phyloP scores from a whole-genome alignment of 2,113 vertebrate species.

The Hippocampus abdominalis region DNA sequence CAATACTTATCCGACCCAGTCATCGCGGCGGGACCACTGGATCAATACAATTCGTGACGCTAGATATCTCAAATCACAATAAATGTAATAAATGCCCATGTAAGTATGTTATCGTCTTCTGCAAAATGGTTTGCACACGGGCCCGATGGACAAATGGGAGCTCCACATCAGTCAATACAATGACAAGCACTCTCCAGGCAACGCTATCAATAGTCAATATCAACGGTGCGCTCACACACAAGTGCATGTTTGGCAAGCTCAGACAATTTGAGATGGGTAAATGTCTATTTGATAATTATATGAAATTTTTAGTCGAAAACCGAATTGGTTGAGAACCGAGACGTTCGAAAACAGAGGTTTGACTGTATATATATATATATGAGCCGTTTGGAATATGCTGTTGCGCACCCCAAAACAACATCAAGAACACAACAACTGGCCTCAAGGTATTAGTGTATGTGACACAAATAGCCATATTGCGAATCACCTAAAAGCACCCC shows the following conservation, averaged over 20 bases:
- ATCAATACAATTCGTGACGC: conserved; percentile 24
- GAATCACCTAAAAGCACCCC: conserved; percentile 19
- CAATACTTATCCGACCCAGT: conserved; percentile 30
- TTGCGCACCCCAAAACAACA: conserved; percentile 15
- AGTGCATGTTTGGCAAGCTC: conserved; percentile 15
- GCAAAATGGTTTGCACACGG: conserved; percentile 2
- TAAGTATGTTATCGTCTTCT: background rate
- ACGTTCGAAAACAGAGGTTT: too few relatives aligned
- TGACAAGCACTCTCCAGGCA: conserved; percentile 7
- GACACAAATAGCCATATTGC: conserved; percentile 34
- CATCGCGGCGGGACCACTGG: background rate
- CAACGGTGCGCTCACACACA: conserved; percentile 11
- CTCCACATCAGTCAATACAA: conserved; percentile 20
- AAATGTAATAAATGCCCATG: background rate
- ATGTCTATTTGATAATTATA: too few relatives aligned
- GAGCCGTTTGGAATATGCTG: background rate
- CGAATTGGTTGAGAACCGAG: too few relatives aligned
- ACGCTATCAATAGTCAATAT: conserved; percentile 17
- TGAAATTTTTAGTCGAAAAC: too few relatives aligned
- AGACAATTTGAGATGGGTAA: conserved; percentile 3
- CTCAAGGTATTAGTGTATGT: conserved; percentile 20
- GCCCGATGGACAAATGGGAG: conserved; percentile 39
- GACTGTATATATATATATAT: too few relatives aligned
- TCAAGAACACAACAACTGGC: conserved; percentile 18
- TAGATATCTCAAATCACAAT: background rate